Evolutionary conservation across 2,113 vertebrate species (phyloP).

Genomic region (Gracilinanus agilis): DNA sequence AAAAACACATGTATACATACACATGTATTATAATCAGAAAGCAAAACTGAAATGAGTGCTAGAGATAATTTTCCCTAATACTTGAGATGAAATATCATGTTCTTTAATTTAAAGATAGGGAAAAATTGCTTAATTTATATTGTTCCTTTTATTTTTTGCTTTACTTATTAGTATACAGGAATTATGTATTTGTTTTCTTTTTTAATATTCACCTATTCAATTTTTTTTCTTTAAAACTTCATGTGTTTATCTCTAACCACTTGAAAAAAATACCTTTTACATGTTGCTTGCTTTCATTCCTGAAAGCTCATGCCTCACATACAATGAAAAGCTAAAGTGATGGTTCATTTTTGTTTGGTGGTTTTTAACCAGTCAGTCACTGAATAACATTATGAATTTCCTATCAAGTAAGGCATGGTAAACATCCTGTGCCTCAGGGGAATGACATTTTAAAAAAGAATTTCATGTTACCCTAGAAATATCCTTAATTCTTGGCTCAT

Average conservation of each 20-base stretch:
- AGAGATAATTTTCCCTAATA: background rate
- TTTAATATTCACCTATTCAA: background rate
- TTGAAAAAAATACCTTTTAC: background rate
- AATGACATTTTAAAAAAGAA: background rate
- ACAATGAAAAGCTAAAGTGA: background rate
- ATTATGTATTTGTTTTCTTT: background rate
- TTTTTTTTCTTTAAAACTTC: background rate
- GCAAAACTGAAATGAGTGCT: background rate
- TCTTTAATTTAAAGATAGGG: background rate
- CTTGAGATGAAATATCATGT: background rate
- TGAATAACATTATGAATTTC: conserved; percentile 13
- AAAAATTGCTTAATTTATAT: background rate
- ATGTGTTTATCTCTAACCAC: background rate
- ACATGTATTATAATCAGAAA: background rate
- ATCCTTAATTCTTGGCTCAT: background rate
- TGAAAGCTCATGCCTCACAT: background rate
- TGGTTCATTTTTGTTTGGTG: background rate
- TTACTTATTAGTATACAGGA: background rate
- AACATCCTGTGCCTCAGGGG: background rate
- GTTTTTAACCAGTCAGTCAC: background rate
- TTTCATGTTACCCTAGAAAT: background rate
- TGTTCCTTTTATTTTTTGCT: background rate
- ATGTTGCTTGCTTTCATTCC: background rate
- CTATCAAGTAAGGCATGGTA: background rate
- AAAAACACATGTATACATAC: too few species aligned